Base-by-base conservation (phyloP, 2,888 invertebrate species). In the Papilio protenor region DNA sequence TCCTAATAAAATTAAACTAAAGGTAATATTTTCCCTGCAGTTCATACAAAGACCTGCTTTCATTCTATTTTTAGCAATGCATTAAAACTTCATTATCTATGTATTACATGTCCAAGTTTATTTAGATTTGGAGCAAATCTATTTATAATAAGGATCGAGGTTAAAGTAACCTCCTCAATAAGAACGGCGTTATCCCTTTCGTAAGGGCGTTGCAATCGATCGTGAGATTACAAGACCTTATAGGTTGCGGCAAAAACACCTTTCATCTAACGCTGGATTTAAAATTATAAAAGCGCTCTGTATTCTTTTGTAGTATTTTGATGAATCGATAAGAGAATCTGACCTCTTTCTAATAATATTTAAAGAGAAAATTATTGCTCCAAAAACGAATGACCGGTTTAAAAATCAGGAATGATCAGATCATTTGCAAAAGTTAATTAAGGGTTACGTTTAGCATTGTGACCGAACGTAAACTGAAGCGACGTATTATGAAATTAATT, bases 171-270 rank as follows among this genome's bases (percentile, higher is more conserved):
- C 71, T 27, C 72, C 33, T 55, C 55, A 72, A 72, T 71, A 75
- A 49, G 64, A 75, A 66, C 66, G 40, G 49, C 21, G 33, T 75
- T 64, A 75, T 75, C 66, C 75, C 55, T 49, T 73, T 40, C 27
- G 33, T 52, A 52, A 33, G n/a, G 66, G 47, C 33, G 66, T 66
- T 12, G 66, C 61, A 40, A 66, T 66, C 52, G 75, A 75, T 75
- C 33, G 27, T 40, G 40, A 27, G 75, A 74, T 59, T 66, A 52
- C 49, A 70, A 47, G 55, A 18, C 18, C 47, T 70, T 70, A 59
- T 40, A 76, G 23, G 75, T 70, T 40, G n/a, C 18, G 45, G 45
- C 23, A 21, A 70, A 76, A 71, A 71, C 76, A 76, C 69, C 33
- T 75, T 21, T 52, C 27, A 61, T 47, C 40, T 73, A 10, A 66